phyloP scores from a whole-genome alignment of 2,888 invertebrate species.

The Tupiocoris notatus region DNA sequence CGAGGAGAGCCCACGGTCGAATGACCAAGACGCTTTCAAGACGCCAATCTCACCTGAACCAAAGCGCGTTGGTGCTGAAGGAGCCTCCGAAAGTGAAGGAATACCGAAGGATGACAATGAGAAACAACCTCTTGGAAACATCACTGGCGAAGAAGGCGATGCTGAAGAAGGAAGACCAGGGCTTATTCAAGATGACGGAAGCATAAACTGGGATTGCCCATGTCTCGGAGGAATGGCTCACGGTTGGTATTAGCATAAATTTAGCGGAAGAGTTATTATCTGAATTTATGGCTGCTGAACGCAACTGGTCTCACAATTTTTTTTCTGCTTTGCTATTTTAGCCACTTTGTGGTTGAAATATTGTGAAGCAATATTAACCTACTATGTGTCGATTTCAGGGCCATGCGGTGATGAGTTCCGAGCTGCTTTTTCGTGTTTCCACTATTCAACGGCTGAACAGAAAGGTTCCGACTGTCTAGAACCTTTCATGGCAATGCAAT shows the following conservation, averaged over 20 bases:
- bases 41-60: no score
- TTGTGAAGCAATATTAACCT: no score
- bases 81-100: conserved; percentile 8
- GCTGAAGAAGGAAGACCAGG: conserved; percentile 72
- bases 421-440: conserved; percentile 93
- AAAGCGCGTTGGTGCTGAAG: no score
- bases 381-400: conserved; percentile 63
- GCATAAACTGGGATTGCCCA: conserved; percentile 96
- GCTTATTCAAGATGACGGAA: conserved; percentile 77
- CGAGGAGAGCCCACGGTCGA: no score
- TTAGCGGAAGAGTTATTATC: not conserved
- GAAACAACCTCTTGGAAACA: not conserved
- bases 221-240: conserved; percentile 95
- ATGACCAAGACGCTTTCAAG: no score
- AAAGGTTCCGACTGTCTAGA: conserved; percentile 93
- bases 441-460: conserved; percentile 82
- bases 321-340: no score
- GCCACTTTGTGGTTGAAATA: no score
- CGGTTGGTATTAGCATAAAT: not conserved
- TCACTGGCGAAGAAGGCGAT: conserved; percentile 49
- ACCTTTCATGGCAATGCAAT: conserved; percentile 85
- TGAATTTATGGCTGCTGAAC: no score
- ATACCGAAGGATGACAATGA: not conserved
- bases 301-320: no score
- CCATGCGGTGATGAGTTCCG: conserved; percentile 92